Percentiles rank a stretch among this genome's conserved stretches.
These are phyloP conservation scores for Stichopus horrens DNA, from an alignment of 53 echinoderm and acorn worm genomes.

Conservation along the genomic window DNA sequence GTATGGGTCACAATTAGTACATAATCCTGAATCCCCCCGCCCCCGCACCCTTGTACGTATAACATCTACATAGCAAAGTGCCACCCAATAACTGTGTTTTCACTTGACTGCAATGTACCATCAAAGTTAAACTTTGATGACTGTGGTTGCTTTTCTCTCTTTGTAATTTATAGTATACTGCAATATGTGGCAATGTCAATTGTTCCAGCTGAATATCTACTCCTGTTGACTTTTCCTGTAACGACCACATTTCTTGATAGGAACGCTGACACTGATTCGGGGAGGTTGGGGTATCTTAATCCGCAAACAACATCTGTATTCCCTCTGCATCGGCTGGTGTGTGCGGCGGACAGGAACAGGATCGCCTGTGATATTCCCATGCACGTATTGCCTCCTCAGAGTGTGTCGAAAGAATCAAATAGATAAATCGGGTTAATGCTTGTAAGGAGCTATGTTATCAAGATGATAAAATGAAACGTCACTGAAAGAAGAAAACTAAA, in stretches of 20 bases:
- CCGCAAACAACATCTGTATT: neutral
- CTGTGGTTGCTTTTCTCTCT: no score
- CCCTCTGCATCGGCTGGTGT: neutral
- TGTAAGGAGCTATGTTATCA: slow-evolving; percentile 25
- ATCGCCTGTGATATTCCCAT: neutral
- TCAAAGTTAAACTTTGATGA: no score
- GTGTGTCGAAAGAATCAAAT: slow-evolving; percentile 17
- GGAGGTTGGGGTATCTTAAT: slow-evolving; percentile 21
- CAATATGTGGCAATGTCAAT: neutral
- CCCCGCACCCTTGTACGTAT: neutral
- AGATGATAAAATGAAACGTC: slow-evolving; percentile 34
- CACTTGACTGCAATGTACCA: no score
- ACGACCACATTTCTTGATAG: slow-evolving; percentile 19
- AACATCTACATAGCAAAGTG: no score
- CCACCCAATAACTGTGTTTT: no score
- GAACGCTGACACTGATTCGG: neutral
- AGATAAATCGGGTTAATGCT: slow-evolving; percentile 31
- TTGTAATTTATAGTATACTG: no score
- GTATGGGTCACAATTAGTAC: neutral
- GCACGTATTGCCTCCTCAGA: slow-evolving; percentile 17
- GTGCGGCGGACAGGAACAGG: neutral
- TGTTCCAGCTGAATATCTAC: neutral
- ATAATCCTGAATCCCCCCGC: neutral
- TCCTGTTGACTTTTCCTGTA: slow-evolving; percentile 18
- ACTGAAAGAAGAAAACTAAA: neutral